These are phyloP conservation scores for Acestrorhynchus altus DNA, from an alignment of 2,797 vertebrate species.

Conservation along the genomic window DNA sequence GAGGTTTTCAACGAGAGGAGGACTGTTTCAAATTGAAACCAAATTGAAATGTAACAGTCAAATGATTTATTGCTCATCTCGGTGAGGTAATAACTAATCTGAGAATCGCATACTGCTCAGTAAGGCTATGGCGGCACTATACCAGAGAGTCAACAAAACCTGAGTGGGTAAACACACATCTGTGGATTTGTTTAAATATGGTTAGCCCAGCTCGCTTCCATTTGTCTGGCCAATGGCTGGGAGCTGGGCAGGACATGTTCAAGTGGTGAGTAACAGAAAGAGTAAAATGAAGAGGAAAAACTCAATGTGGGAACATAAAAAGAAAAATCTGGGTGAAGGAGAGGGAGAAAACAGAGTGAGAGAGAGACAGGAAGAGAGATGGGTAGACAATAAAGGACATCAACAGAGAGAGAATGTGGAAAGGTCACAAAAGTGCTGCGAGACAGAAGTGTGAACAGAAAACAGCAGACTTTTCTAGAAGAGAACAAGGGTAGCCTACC, in stretches of 20 bases:
- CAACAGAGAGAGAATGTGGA: neutral
- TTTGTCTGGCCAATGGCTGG: neutral
- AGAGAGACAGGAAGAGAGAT: slow-evolving; percentile 12
- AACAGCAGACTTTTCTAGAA: neutral
- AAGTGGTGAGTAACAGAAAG: slow-evolving; percentile 28
- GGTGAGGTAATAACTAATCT: slow-evolving; percentile 71
- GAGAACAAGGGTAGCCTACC: neutral
- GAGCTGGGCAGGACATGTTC: neutral
- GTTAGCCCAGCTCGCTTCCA: neutral
- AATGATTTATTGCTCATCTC: slow-evolving; percentile 67
- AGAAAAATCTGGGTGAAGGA: slow-evolving; percentile 2
- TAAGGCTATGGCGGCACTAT: slow-evolving; percentile 1
- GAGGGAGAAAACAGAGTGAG: neutral
- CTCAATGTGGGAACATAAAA: slow-evolving; percentile 12
- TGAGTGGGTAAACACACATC: slow-evolving; percentile 30
- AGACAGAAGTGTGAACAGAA: slow-evolving; percentile 9
- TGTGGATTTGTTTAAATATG: slow-evolving; percentile 41
- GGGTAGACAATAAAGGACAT: neutral
- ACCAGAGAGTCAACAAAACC: slow-evolving; percentile 37
- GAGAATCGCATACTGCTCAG: slow-evolving; percentile 17
- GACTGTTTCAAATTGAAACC: slow-evolving; percentile 63
- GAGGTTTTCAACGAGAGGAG: slow-evolving; percentile 65
- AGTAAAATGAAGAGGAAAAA: slow-evolving; percentile 11
- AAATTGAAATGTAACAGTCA: slow-evolving; percentile 66
- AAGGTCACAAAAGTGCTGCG: neutral